Evolutionary conservation across 1,140 invertebrate species (phyloP), one percentile per base, ranked within the genome.

Genomic region (Leptopilina clavipes): DNA sequence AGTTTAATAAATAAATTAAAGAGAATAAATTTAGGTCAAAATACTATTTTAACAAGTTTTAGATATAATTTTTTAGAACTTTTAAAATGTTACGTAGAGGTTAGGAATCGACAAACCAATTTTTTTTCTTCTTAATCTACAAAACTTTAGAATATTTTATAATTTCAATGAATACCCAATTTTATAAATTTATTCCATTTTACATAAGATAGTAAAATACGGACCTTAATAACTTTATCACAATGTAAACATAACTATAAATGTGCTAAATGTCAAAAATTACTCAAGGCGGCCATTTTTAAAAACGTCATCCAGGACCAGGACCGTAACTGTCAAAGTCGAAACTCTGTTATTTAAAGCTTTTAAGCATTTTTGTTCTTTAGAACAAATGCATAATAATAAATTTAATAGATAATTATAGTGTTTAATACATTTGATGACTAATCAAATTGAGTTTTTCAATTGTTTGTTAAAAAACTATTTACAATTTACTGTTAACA

Each of bases 251-350:
- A 65, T 65, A n/a, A n/a, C n/a, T 65, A 11, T 14, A 0, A 11
- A 14, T 22, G n/a, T 10, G 8, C 31, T 31, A 65, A 59, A 59
- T 65, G 59, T 65, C 59, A 65, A 65, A 65, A 65, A 65, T 65
- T 37, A 65, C 22, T 65, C 3, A 37, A 65, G 14, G 59, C 25
- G 12, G 25, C 22, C 59, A 52, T 52, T 52, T 52, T 52, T 52
- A 52, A 52, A 52, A 52, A 52, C 48, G 37, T 40, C 37, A 40
- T 40, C 37, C 7, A 40, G 37, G 6, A 3, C 25, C 25, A 31
- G 25, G 5, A 9, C 8, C 37, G 37, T 40, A 1, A 40, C 37
- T 40, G 7, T 6, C 9, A 40, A 40, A 40, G 37, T 40, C 37
- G 7, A 40, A 40, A 40, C 37, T 1, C 25, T 31, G 6, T 31